phyloP scores from a whole-genome alignment of 2,797 vertebrate species.

The Acrossocheilus fasciatus region DNA sequence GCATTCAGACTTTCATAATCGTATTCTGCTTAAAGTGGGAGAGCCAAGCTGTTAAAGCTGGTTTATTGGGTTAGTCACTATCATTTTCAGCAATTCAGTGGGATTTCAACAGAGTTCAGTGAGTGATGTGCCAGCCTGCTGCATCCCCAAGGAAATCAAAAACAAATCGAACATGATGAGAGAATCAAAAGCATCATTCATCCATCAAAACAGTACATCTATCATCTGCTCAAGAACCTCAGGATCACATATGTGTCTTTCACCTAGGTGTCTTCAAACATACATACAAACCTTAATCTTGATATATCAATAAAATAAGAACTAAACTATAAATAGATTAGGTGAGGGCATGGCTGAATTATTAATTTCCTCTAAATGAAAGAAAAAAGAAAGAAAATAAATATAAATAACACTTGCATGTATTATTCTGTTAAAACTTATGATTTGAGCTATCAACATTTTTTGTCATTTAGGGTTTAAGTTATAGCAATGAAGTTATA shows the following conservation, averaged over 20 bases:
- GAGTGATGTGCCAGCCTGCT: slow-evolving; percentile 65
- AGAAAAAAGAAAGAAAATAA: too few species aligned
- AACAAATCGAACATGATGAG: slow-evolving; percentile 67
- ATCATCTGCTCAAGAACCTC: slow-evolving; percentile 53
- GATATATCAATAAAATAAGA: neutral
- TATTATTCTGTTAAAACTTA: too few species aligned
- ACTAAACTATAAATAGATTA: neutral
- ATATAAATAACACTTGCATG: too few species aligned
- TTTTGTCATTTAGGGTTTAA: neutral
- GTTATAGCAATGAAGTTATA: too few species aligned
- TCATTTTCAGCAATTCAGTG: slow-evolving; percentile 75
- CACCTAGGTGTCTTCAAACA: neutral
- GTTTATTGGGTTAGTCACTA: slow-evolving; percentile 76
- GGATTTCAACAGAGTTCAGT: slow-evolving; percentile 69
- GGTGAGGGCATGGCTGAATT: neutral
- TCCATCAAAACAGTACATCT: slow-evolving; percentile 68
- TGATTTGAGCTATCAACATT: neutral
- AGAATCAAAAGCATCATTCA: slow-evolving; percentile 67
- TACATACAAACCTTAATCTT: neutral
- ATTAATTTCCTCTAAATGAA: neutral
- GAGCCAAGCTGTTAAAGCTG: slow-evolving; percentile 71
- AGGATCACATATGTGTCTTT: neutral
- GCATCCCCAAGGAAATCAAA: slow-evolving; percentile 75
- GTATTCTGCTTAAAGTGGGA: slow-evolving; percentile 71
- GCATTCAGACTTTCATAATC: slow-evolving; percentile 76